A percentile compares a stretch with the other conserved stretches of the same genome.
phyloP scores from a whole-genome alignment of 2,113 vertebrate species.

The Tinamus guttatus region DNA sequence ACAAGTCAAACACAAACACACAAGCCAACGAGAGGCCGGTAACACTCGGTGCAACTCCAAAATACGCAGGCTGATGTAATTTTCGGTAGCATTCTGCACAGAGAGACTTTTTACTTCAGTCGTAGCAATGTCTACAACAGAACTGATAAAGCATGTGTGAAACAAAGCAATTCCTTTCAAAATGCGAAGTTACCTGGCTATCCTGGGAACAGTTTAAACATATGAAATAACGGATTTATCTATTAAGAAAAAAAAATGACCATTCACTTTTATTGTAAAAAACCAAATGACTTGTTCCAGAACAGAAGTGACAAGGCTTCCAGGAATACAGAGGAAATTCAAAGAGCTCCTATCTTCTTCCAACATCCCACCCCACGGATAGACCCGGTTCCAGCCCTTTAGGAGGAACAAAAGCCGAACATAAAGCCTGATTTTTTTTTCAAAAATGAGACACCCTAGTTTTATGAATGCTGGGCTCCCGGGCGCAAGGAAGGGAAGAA shows the following conservation, averaged over 20 bases:
- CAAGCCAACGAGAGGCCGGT: neutral
- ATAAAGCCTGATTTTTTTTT: neutral
- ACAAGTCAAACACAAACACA: neutral
- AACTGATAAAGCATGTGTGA: neutral
- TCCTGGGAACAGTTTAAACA: neutral
- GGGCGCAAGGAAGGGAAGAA: too few species aligned
- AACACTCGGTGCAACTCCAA: neutral
- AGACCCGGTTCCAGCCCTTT: neutral
- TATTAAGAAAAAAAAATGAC: constrained; percentile 30
- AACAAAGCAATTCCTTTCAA: constrained; percentile 16
- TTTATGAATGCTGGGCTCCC: rapidly evolving
- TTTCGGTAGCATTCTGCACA: neutral
- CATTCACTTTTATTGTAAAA: neutral
- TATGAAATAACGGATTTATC: neutral
- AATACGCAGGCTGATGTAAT: neutral
- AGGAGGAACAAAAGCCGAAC: neutral
- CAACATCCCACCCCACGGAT: neutral
- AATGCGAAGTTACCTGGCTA: constrained; percentile 6
- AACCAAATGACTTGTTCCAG: neutral
- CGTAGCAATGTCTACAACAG: neutral
- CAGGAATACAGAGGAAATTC: neutral
- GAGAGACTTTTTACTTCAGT: neutral
- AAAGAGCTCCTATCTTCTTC: neutral
- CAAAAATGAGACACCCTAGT: neutral
- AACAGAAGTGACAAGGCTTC: neutral